Evolutionary conservation across 2,113 vertebrate species (phyloP).

Genomic region (Lasiurus cinereus): DNA sequence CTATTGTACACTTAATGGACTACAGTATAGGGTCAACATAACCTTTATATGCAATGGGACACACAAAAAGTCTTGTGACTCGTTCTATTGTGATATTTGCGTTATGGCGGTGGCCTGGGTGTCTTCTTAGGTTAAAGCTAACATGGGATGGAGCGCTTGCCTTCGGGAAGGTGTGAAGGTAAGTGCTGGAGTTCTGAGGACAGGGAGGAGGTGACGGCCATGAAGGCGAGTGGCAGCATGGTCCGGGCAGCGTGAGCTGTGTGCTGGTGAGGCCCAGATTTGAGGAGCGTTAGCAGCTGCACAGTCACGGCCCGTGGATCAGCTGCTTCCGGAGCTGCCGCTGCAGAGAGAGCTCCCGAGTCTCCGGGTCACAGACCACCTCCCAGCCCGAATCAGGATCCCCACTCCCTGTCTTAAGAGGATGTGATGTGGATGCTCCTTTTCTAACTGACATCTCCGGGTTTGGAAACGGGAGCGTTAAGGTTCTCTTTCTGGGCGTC

Average conservation of each 20-base stretch:
- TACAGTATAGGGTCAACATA: background rate
- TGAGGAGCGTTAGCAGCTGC: accelerated
- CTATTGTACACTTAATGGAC: background rate
- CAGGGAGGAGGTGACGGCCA: background rate
- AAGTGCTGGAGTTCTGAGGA: background rate
- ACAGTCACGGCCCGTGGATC: accelerated
- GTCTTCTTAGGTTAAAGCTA: background rate
- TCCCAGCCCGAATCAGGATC: background rate
- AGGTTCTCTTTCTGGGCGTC: background rate
- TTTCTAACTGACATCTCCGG: background rate
- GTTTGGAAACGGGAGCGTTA: background rate
- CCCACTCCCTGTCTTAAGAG: background rate
- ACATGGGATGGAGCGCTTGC: accelerated
- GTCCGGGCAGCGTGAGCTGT: background rate
- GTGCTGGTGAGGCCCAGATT: accelerated
- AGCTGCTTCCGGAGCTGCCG: background rate
- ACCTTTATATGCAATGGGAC: background rate
- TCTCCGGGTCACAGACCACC: background rate
- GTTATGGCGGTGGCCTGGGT: background rate
- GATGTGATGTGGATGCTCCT: background rate
- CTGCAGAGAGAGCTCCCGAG: background rate
- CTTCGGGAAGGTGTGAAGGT: background rate
- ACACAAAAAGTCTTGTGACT: background rate
- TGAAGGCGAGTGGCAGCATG: accelerated
- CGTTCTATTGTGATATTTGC: background rate